Evolutionary conservation across 2,888 invertebrate genomes (phyloP).

Genomic region (Andrena dorsata): DNA sequence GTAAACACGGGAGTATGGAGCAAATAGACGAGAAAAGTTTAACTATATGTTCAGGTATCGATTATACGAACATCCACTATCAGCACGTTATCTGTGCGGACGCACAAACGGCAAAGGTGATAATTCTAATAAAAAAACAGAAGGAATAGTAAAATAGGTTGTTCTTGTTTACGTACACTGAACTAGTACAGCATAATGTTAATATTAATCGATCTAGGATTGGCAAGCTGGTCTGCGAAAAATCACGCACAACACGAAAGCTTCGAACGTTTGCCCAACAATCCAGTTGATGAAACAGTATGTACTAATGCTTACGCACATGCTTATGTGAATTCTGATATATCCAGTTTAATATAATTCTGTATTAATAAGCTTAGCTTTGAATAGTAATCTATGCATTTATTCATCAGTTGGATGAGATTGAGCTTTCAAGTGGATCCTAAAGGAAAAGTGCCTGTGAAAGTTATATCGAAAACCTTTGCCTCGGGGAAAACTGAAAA

Average conservation of each 20-base stretch:
- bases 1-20: conserved; percentile 84
- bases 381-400: neutral
- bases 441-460: conserved; percentile 89
- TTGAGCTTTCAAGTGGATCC: conserved; percentile 88
- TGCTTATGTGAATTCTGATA: too few relatives aligned
- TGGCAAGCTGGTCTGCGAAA: conserved; percentile 96
- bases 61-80: conserved; percentile 89
- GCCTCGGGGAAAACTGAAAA: conserved; percentile 90
- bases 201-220: conserved; percentile 87
- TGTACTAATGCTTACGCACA: conserved; percentile 85
- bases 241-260: conserved; percentile 98
- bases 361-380: too few relatives aligned
- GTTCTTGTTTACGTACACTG: neutral
- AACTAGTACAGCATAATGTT: neutral
- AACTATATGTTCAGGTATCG: conserved; percentile 88
- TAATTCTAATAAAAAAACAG: neutral
- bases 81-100: conserved; percentile 88
- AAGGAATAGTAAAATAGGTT: neutral
- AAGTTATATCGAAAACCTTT: conserved; percentile 89
- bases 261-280: conserved; percentile 97
- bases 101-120: conserved; percentile 87
- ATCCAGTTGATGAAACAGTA: conserved; percentile 99
- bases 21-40: conserved; percentile 88
- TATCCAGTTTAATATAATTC: too few relatives aligned
- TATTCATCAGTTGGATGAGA: conserved; percentile 88